Evolutionary conservation across 2,113 vertebrate genomes (phyloP), one percentile per base, ranked within the genome.

Genomic region (Eleginops maclovinus): DNA sequence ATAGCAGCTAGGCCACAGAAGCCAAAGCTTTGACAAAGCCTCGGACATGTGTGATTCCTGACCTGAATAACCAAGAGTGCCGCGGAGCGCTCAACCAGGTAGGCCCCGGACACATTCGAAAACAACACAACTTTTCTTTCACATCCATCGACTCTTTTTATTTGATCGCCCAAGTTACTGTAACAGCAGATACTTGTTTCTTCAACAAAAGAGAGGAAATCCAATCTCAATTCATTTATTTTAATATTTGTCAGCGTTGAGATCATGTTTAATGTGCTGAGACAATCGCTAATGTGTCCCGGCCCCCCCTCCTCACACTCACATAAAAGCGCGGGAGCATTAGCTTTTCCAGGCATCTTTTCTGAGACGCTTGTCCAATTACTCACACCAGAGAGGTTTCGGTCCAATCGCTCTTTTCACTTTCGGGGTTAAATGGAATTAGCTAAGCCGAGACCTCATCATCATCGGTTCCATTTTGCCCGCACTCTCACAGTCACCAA

Each of bases 11-110:
- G 56, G 88, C 79, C 82, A 81, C 81, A 85, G 82, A 72, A 90
- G 89, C 85, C 84, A 79, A 78, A 73, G 88, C 82, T 91, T 79
- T 93, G 87, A 93, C 88, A 89, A 92, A 92, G 82, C 64, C 76
- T 78, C 46, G 83, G 85, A 89, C 90, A 85, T 90, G 78, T 89
- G 68, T 69, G 83, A 63, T 86, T 67, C 77, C 86, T 89, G 86
- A 90, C 87, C 85, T 91, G 89, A 91, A 91, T 91, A 85, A 90
- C 77, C 77, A 83, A 85, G 36, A 85, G 86, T 83, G 72, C 70
- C 9, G 68, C 24, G 9, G 36, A 24, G 58, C 59, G 4, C 44
- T 76, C 24, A 24, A 56, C 76, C 72, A 81, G 76, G 77, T 87
- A 51, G 62, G 84, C 58, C 67, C 55, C 11, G 9, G 24, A 81